A percentile compares a stretch with the other conserved stretches of the same genome.
Conservation (phyloP, 2,888 invertebrate genomes). For the Acronicta psi region DNA sequence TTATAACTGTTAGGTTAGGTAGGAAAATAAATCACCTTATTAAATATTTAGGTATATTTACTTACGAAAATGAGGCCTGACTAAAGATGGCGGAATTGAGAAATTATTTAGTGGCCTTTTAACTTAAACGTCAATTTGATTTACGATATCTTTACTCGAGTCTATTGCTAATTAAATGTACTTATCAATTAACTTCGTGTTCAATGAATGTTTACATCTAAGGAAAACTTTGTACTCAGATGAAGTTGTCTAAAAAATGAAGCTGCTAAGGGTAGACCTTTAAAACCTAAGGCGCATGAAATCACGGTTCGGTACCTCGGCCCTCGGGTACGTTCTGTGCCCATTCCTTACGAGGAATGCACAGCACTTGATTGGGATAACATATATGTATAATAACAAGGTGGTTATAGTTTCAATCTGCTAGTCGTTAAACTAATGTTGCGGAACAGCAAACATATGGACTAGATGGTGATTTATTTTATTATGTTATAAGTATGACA, state of each 20-base stretch:
- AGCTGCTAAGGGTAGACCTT: too few species aligned
- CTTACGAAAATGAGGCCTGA: background rate
- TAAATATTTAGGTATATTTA: background rate
- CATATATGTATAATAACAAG: too few species aligned
- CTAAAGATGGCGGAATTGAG: background rate
- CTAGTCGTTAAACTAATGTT: too few species aligned
- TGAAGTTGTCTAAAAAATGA: too few species aligned
- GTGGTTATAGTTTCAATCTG: too few species aligned
- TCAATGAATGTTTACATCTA: conserved; percentile 11
- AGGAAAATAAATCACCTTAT: background rate
- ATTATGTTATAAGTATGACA: too few species aligned
- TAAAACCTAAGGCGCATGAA: conserved; percentile 12
- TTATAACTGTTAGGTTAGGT: conserved; percentile 1
- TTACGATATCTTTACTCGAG: background rate
- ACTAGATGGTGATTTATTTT: too few species aligned
- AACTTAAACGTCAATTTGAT: background rate
- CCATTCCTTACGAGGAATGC: background rate
- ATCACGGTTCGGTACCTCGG: background rate
- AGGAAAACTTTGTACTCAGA: background rate
- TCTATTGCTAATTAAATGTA: background rate
- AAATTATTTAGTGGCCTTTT: background rate
- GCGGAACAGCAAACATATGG: too few species aligned
- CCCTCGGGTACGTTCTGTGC: background rate
- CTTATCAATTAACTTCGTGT: conserved; percentile 5
- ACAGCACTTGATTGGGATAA: too few species aligned